Evolutionary conservation across 2,888 invertebrate genomes (phyloP).

Genomic region (Tachina fera): DNA sequence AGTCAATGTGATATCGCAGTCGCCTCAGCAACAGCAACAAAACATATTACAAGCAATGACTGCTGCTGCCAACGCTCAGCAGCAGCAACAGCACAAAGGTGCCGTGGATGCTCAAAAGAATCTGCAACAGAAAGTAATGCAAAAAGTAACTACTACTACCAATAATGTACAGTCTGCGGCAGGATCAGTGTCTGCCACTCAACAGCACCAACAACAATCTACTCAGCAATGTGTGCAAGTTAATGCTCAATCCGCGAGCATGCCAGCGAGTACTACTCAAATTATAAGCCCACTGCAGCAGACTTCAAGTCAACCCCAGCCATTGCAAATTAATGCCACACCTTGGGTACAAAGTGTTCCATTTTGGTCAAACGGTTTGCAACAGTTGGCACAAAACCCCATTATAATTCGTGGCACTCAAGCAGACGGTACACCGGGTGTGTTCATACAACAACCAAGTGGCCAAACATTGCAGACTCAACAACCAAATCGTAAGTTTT

Average conservation of each 20-base stretch:
- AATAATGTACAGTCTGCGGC: conserved; percentile 79
- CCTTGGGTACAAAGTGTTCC: conserved; percentile 91
- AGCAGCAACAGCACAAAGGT: conserved; percentile 75
- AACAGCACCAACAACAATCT: conserved; percentile 82
- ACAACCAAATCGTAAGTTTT: conserved; percentile 86
- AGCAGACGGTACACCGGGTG: conserved; percentile 87
- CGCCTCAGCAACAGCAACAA: conserved; percentile 83
- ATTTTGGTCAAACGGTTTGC: conserved; percentile 89
- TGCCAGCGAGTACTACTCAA: conserved; percentile 88
- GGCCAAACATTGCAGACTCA: conserved; percentile 85
- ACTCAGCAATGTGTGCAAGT: conserved; percentile 89
- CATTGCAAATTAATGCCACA: conserved; percentile 88
- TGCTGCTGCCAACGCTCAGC: conserved; percentile 75
- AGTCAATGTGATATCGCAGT: conserved; percentile 81
- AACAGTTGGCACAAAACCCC: conserved; percentile 89
- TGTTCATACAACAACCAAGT: conserved; percentile 91
- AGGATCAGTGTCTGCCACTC: conserved; percentile 81
- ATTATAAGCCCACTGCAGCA: conserved; percentile 89
- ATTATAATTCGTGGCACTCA: conserved; percentile 91
- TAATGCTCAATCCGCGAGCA: conserved; percentile 85
- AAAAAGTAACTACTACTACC: conserved; percentile 83
- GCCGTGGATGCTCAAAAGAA: conserved; percentile 78
- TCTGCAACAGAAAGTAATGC: conserved; percentile 84
- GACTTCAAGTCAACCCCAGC: conserved; percentile 85
- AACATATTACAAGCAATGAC: conserved; percentile 81